Base-by-base conservation (phyloP, 1,140 invertebrate genomes). In the Episyrphus balteatus region DNA sequence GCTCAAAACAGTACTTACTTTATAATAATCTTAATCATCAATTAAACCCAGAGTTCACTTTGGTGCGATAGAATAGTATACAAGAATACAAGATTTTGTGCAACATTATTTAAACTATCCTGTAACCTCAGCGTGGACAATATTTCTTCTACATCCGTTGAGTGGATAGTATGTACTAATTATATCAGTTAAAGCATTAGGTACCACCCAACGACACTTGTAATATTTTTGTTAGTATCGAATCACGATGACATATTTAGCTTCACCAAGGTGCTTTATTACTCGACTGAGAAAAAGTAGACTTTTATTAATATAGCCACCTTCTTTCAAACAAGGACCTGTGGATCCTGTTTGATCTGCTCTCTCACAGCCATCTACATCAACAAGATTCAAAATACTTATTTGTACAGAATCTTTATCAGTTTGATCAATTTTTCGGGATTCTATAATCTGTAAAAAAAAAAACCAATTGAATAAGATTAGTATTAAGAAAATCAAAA, bases 141-240 rank as follows among this genome's bases (percentile, higher is more conserved):
- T 1, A 84, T 88, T 66, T 89, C 84, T 13, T 88, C 84, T 5
- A 81, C 47, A 13, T 74, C 73, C 0, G 79, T 81, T 1, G 85
- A 82, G 0, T 85, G 88, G 5, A 90, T 74, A 0, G 83, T 81
- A n/a, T n/a, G n/a, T n/a, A 53, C 85, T 88, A 33, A 95, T 87
- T 42, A 95, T 86, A n/a, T 81, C 76, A 0, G 89, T 92, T 59
- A 83, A 82, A 0, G 88, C 82, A 70, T 93, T 93, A n/a, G n/a
- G n/a, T n/a, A 0, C 90, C 91, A 32, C 88, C 86, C 6, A 95
- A 68, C 1, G 89, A 91, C 47, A 81, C 79, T 61, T 90, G 82
- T 5, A 94, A 65, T 18, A 94, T 79, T 40, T 88, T 75, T 0
- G 89, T 93, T 3, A 92, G 69, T 66, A 91, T 92, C 31, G 84